Conservation (phyloP, 2,797 vertebrate genomes). For the Aulostomus chinensis region DNA sequence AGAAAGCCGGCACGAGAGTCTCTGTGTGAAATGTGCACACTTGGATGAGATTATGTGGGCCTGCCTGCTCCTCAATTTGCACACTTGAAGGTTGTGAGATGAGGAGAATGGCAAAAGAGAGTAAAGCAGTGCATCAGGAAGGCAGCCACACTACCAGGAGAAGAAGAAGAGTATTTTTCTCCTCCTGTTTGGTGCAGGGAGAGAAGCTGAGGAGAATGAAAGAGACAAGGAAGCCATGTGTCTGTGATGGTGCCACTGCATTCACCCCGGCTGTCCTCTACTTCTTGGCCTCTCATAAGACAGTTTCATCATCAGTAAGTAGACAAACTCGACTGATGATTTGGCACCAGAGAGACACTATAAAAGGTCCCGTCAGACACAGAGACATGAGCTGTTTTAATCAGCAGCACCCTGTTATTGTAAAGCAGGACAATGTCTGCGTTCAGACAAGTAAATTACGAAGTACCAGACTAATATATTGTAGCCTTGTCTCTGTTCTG, state of each 20-base stretch:
- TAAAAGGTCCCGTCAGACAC: slow-evolving; percentile 3
- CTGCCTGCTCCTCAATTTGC: too few relatives aligned
- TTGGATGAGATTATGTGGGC: not conserved
- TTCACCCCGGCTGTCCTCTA: slow-evolving; percentile 50
- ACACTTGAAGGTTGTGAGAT: too few relatives aligned
- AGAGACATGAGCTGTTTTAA: slow-evolving; percentile 7
- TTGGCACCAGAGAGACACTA: slow-evolving; percentile 4
- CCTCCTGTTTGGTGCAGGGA: not conserved
- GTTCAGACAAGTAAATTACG: too few relatives aligned
- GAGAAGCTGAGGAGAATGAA: slow-evolving; percentile 40
- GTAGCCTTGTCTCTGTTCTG: too few relatives aligned
- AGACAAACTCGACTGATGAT: slow-evolving; percentile 24
- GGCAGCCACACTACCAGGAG: slow-evolving; percentile 27
- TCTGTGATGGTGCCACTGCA: slow-evolving; percentile 30
- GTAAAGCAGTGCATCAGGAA: slow-evolving; percentile 4
- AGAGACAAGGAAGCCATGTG: slow-evolving; percentile 66
- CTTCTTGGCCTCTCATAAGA: slow-evolving; percentile 55
- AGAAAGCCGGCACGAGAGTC: not conserved
- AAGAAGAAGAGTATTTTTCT: too few relatives aligned
- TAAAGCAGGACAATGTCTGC: too few relatives aligned
- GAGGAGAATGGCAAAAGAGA: not conserved
- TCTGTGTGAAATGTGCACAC: not conserved
- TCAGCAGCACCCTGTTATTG: not conserved
- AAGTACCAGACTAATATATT: too few relatives aligned
- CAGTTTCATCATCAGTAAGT: slow-evolving; percentile 28